A percentile compares a stretch with the other conserved stretches of the same genome.
phyloP scores from a whole-genome alignment of 92 coral and sea anemone genomes.

The Zoanthus sociatus region DNA sequence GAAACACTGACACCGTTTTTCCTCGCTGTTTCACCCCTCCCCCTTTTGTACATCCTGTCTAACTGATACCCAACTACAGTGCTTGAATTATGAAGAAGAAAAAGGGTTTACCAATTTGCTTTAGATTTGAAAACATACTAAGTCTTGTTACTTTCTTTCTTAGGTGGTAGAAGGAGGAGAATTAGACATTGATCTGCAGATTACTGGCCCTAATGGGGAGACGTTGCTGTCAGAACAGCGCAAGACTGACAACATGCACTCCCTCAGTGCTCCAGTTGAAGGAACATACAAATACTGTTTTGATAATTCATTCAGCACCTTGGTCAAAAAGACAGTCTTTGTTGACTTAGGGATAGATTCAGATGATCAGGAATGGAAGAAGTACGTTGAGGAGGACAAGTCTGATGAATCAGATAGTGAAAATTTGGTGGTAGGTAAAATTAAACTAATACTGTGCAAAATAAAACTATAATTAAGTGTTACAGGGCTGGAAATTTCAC shows the following conservation, averaged over 20 bases:
- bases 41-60: too few species aligned
- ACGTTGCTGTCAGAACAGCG: conserved; percentile 60
- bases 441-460: too few species aligned
- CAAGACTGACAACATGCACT: conserved; percentile 78
- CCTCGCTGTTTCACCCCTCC: too few species aligned
- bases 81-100: too few species aligned
- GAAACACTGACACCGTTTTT: too few species aligned
- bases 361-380: conserved; percentile 54
- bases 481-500: too few species aligned
- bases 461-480: too few species aligned
- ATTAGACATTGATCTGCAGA: conserved; percentile 68
- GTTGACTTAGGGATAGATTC: conserved; percentile 81
- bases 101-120: too few species aligned
- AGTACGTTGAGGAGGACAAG: conserved; percentile 49
- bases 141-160: neutral
- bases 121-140: neutral
- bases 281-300: conserved; percentile 83
- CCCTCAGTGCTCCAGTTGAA: conserved; percentile 55
- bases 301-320: conserved; percentile 84
- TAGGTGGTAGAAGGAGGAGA: conserved; percentile 91
- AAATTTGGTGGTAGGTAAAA: conserved; percentile 62
- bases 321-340: conserved; percentile 74
- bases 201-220: conserved; percentile 67
- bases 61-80: too few species aligned
- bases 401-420: conserved; percentile 55